Conservation (phyloP, 2,797 vertebrate species). For the Percopsis omiscomaycus region DNA sequence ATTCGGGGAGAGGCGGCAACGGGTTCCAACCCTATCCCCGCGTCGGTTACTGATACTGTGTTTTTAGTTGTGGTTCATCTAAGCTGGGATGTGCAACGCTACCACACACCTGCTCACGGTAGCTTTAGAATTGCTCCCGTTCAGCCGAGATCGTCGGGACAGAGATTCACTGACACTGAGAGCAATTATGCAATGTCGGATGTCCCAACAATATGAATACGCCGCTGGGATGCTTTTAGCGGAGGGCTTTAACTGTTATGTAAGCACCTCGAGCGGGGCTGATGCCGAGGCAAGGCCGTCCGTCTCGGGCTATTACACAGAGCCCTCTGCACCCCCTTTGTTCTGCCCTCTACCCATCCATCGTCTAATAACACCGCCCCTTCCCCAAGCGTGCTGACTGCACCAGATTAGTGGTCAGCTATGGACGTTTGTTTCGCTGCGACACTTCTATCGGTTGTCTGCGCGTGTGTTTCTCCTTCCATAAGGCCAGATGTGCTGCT, state of each 20-base stretch:
- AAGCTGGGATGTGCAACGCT: too few relatives aligned
- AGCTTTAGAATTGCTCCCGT: not conserved
- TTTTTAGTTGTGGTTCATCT: too few relatives aligned
- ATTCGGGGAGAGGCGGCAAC: too few relatives aligned
- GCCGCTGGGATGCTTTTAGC: slow-evolving; percentile 45
- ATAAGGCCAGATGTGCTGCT: too few relatives aligned
- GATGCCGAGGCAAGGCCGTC: slow-evolving; percentile 20
- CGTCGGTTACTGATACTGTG: too few relatives aligned
- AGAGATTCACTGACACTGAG: not conserved
- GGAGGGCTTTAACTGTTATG: slow-evolving; percentile 27
- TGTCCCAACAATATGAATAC: not conserved
- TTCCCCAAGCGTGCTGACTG: slow-evolving; percentile 18
- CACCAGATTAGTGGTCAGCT: slow-evolving; percentile 25
- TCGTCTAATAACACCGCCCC: not conserved
- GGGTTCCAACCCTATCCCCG: too few relatives aligned
- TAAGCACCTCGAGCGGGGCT: slow-evolving; percentile 27
- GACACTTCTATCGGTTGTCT: too few relatives aligned
- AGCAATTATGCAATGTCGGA: not conserved
- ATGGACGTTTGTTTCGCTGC: not conserved
- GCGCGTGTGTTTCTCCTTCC: too few relatives aligned
- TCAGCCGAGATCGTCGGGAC: not conserved
- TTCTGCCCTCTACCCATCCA: slow-evolving; percentile 15
- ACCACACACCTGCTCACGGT: too few relatives aligned
- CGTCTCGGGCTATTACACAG: slow-evolving; percentile 38
- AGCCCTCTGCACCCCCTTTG: slow-evolving; percentile 39